These are phyloP conservation scores for Centruroides vittatus DNA, from an alignment of 1,140 invertebrate species.

Conservation along the genomic window DNA sequence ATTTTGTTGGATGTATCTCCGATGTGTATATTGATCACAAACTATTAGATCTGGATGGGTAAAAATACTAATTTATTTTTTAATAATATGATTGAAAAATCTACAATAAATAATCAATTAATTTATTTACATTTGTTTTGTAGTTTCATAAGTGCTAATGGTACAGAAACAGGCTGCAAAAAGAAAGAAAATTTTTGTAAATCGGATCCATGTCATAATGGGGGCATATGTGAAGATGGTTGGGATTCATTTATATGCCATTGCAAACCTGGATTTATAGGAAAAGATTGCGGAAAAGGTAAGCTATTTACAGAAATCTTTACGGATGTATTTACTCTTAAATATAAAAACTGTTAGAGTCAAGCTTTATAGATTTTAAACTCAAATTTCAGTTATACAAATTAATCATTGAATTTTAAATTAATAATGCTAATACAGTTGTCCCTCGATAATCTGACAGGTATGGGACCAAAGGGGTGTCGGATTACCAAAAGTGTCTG, in stretches of 20 bases:
- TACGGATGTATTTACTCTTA: too few species aligned
- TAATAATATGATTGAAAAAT: not conserved
- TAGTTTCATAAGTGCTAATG: conserved; percentile 76
- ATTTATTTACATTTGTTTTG: conserved; percentile 9
- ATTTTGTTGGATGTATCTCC: conserved; percentile 82
- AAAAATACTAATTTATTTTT: conserved; percentile 10
- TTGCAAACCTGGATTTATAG: conserved; percentile 67
- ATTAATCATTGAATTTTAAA: too few species aligned
- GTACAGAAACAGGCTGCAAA: conserved; percentile 69
- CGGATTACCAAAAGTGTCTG: too few species aligned
- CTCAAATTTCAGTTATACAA: too few species aligned
- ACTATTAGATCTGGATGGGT: conserved; percentile 75
- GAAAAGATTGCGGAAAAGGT: conserved; percentile 56
- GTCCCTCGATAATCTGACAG: too few species aligned
- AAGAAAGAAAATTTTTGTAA: conserved; percentile 67
- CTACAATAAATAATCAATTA: not conserved
- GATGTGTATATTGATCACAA: conserved; percentile 77
- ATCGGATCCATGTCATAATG: conserved; percentile 69
- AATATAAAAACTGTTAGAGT: too few species aligned
- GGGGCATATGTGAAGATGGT: conserved; percentile 66
- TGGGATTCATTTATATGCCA: conserved; percentile 78
- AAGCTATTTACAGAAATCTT: too few species aligned
- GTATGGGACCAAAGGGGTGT: too few species aligned
- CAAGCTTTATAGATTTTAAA: too few species aligned
- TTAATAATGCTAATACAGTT: too few species aligned